These are phyloP conservation scores for Phyllotreta striolata DNA, from an alignment of 2,888 invertebrate genomes.

Conservation along the genomic window DNA sequence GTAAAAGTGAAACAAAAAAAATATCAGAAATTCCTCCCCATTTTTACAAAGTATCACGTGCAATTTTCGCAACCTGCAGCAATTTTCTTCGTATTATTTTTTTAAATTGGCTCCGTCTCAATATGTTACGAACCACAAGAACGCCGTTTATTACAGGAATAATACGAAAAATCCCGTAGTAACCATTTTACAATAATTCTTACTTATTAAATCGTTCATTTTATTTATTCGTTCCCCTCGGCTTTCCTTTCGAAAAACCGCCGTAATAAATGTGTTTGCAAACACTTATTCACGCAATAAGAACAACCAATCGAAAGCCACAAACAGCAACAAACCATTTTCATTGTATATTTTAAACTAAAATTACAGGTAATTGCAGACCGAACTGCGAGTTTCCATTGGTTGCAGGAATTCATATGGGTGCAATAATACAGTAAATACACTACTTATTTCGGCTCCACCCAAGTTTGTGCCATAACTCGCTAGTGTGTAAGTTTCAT, in stretches of 20 bases:
- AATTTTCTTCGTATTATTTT: too few relatives aligned
- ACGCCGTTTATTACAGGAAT: too few relatives aligned
- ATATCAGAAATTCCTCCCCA: not conserved
- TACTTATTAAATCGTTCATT: slow-evolving; percentile 12
- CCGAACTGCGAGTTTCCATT: slow-evolving; percentile 21
- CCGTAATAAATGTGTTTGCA: slow-evolving; percentile 28
- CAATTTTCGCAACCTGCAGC: too few relatives aligned
- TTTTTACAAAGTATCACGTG: too few relatives aligned
- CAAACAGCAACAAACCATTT: slow-evolving; percentile 24
- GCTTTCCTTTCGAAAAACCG: slow-evolving; percentile 14
- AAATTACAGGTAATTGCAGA: slow-evolving; percentile 32
- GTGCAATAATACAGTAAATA: slow-evolving; percentile 33
- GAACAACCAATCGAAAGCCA: slow-evolving; percentile 25
- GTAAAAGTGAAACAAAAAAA: not conserved
- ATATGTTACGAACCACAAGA: too few relatives aligned
- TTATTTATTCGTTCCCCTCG: slow-evolving; percentile 18
- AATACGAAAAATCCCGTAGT: slow-evolving; percentile 10
- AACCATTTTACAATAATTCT: slow-evolving; percentile 12
- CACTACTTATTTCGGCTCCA: slow-evolving; percentile 29
- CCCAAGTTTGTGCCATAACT: slow-evolving; percentile 26
- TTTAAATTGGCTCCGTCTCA: too few relatives aligned
- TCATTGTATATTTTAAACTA: slow-evolving; percentile 24
- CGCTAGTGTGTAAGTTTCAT: slow-evolving; percentile 23
- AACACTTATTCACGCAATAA: slow-evolving; percentile 21
- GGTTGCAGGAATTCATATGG: slow-evolving; percentile 24